phyloP scores from a whole-genome alignment of 2,888 invertebrate genomes.

The Exocentrus adspersus region DNA sequence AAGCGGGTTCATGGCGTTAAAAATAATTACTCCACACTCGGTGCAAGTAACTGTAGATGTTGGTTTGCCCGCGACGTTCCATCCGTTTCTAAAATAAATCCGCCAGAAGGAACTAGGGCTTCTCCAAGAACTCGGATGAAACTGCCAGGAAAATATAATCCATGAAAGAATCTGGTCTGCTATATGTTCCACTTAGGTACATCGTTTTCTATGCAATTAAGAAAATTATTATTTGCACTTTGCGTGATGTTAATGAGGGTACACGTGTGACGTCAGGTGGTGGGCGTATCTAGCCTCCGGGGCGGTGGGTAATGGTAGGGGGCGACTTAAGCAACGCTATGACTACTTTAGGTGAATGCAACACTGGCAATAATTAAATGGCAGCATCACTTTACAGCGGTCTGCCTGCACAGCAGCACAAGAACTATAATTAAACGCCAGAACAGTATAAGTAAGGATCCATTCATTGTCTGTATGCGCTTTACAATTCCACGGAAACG shows the following conservation, averaged over 20 bases:
- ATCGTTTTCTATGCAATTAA: too few species aligned
- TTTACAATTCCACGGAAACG: background rate
- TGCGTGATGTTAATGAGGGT: too few species aligned
- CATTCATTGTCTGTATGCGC: background rate
- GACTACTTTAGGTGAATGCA: too few species aligned
- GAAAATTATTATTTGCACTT: too few species aligned
- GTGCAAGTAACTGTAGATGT: background rate
- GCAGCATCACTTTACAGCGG: background rate
- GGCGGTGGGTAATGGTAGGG: too few species aligned
- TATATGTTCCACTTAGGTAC: too few species aligned
- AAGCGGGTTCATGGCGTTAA: background rate
- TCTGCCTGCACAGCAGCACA: too few species aligned
- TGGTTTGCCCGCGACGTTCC: background rate
- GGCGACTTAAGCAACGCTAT: too few species aligned
- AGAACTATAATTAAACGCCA: background rate
- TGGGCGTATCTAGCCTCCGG: too few species aligned
- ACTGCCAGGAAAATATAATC: background rate
- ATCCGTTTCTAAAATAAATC: background rate
- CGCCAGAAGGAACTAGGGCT: background rate
- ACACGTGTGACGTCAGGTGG: too few species aligned
- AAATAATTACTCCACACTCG: background rate
- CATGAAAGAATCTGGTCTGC: background rate
- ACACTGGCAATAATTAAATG: background rate
- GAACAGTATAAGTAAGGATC: background rate
- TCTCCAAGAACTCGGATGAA: background rate